Base-by-base conservation (phyloP, 2,113 vertebrate genomes). In the Siniperca knerii region DNA sequence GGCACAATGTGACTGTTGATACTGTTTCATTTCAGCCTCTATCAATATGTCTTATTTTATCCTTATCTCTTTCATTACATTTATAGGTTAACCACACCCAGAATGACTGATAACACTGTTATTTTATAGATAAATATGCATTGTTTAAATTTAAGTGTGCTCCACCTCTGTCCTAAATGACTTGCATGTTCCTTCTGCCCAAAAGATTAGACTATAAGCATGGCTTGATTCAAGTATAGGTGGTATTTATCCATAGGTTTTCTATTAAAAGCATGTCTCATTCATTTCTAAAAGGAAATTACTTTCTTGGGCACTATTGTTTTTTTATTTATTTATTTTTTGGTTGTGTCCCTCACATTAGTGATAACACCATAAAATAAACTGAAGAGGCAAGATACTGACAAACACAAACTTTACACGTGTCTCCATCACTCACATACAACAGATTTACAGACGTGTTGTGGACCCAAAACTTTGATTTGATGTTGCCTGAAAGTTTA, bases 1-100 rank as follows among this genome's bases (percentile, higher is more conserved):
- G 67, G 79, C 81, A 87, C 83, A 70, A 37, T 83, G 76, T 68
- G 79, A 46, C 73, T 69, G 66, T 85, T 87, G 65, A 91, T 91
- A 71, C 66, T 70, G 65, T 81, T 18, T 87, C 57, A 54, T 6
- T 73, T 57, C 72, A 77, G 20, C 23, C 15, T 8, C 10, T 64
- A 77, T 86, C 72, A 76, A 44, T 75, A 65, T 83, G 72, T 78
- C 44, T 89, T 44, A 79, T 76, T 85, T 16, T 48, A 71, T 48
- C 52, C 46, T 66, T 79, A 88, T 90, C 71, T 73, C 35, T 84
- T 82, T 86, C 33, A 72, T 74, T 66, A 40, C 35, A 77, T 86
- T 67, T 71, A 48, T 74, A 77, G 33, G n/a, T 6, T 20, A 80
- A 58, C 77, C 61, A 82, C 77, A 76, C 77, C 79, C 52, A 70